phyloP scores from a whole-genome alignment of 1,140 invertebrate genomes.

The Drosophila chauvacae region DNA sequence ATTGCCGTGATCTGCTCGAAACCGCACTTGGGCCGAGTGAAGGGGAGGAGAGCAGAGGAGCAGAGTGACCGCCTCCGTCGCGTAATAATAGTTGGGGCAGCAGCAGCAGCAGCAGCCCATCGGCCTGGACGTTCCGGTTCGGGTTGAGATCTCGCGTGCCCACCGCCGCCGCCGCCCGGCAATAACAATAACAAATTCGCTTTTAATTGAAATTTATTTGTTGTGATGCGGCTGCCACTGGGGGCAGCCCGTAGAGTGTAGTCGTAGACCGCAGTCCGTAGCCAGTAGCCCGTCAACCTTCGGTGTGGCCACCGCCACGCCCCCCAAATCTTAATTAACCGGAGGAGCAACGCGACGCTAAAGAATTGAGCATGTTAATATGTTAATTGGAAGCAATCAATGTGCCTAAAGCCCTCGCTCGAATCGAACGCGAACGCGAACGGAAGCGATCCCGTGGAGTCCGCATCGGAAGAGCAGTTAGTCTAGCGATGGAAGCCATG shows the following conservation, averaged over 20 bases:
- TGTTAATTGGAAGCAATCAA: constrained; percentile 74
- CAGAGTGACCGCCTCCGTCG: constrained; percentile 26
- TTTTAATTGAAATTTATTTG: constrained; percentile 82
- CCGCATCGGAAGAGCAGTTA: constrained; percentile 24
- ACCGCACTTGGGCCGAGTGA: constrained; percentile 1
- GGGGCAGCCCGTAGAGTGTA: constrained; percentile 28
- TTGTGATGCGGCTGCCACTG: constrained; percentile 45
- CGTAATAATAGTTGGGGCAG: constrained; percentile 18
- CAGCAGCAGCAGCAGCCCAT: neutral
- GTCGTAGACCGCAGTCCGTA: constrained; percentile 1
- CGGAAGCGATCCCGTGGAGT: constrained; percentile 53
- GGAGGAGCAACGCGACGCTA: constrained; percentile 24
- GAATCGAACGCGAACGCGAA: constrained; percentile 47
- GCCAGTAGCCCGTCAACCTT: neutral
- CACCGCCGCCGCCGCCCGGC: neutral
- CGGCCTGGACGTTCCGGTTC: constrained; percentile 7
- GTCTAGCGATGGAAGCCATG: constrained; percentile 30
- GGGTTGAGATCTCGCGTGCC: constrained; percentile 19
- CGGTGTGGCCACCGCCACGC: neutral
- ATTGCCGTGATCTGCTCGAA: constrained; percentile 17
- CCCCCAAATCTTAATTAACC: constrained; percentile 59
- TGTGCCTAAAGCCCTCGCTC: constrained; percentile 55
- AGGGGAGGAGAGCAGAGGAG: neutral
- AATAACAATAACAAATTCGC: constrained; percentile 46
- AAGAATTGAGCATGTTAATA: constrained; percentile 40